Base-by-base conservation (phyloP, 2,888 invertebrate genomes). In the Andricus curvator region DNA sequence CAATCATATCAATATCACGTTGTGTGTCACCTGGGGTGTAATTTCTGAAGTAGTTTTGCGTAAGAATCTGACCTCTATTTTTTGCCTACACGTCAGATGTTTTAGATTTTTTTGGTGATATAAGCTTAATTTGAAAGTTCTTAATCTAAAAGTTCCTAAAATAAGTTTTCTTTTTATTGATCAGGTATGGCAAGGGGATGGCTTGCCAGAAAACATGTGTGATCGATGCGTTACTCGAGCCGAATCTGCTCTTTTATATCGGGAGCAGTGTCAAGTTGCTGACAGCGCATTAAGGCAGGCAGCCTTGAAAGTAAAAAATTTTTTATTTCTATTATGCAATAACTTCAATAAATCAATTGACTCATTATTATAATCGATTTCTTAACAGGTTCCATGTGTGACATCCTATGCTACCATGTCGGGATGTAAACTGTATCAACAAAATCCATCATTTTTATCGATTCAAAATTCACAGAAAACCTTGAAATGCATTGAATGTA, bases 151-250 rank as follows among this genome's bases (percentile, higher is more conserved):
- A 37, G 37, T 48, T 6, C 5, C 48, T 48, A 48, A 48, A 5
- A 6, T 48, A 48, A 17, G 4, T 5, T 1, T 48, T 77, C 13
- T 6, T 29, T 81, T 37, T 44, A 83, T 77, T n/a, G 17, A 48
- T 22, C 41, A 93, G 92, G 90, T 93, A 17, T 91, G 91, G 88
- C 92, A 93, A 82, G 92, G 92, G 3, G 92, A 93, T 74, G 92
- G 92, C 15, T 85, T 93, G 67, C 92, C 92, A 4, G 92, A 93
- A 82, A 92, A 91, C 85, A 90, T 93, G 88, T 93, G 92, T 51
- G 91, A 92, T 79, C 88, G 91, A 13, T 93, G 92, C 33, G 91
- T 93, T 2, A 92, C 90, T 4, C 87, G 92, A 88, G 92, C 92
- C 3, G 92, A 93, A 80, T 93, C 92, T 2, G 92, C 92, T 9